Evolutionary conservation across 2,113 vertebrate genomes (phyloP).

Genomic region (Sakesphorus luctuosus): DNA sequence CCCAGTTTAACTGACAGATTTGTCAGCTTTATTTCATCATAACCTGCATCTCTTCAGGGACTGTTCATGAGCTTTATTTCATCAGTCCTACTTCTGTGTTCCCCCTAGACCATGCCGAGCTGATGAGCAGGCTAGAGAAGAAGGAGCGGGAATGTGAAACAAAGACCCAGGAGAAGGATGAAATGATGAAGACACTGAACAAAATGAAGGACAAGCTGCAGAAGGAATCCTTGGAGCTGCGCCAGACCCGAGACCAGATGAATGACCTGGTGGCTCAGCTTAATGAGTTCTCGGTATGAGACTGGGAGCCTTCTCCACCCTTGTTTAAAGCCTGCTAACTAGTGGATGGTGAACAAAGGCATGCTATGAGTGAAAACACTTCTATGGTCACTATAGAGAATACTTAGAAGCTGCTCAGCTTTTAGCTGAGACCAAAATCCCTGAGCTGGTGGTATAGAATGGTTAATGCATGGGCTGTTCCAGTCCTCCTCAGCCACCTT

Average conservation of each 20-base stretch:
- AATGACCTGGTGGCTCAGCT: slow-evolving; percentile 87
- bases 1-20: neutral
- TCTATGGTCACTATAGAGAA: neutral
- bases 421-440: neutral
- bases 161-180: slow-evolving; percentile 95
- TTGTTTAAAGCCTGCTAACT: slow-evolving; percentile 14
- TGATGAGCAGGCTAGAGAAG: slow-evolving; percentile 88
- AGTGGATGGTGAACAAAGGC: neutral
- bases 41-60: neutral
- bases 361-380: neutral
- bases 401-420: neutral
- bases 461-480: neutral
- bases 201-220: slow-evolving; percentile 99
- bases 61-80: neutral
- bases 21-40: slow-evolving; percentile 1
- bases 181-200: slow-evolving; percentile 98
- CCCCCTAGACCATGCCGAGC: slow-evolving; percentile 87
- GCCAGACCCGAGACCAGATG: slow-evolving; percentile 90
- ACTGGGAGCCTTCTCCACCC: neutral
- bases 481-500: neutral
- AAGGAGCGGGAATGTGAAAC: slow-evolving; percentile 96
- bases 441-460: neutral
- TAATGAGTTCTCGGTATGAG: slow-evolving; percentile 85
- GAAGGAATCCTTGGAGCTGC: slow-evolving; percentile 91
- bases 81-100: neutral